A percentile compares a stretch with the other conserved stretches of the same genome.
Evolutionary conservation across 2,797 vertebrate genomes (phyloP).

Genomic region (Danio choprae): DNA sequence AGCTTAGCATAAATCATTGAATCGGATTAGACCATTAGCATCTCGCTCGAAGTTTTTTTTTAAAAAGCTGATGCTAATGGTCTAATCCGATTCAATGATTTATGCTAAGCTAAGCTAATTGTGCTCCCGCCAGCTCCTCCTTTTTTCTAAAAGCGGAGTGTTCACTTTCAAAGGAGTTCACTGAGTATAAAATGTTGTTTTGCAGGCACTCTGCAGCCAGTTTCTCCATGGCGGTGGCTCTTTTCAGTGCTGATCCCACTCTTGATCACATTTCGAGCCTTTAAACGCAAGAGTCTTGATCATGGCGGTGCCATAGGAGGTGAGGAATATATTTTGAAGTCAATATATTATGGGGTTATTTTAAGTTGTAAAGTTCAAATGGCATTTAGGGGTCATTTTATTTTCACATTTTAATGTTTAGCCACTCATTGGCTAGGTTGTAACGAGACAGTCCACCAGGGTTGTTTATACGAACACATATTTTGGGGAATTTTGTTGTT

Average conservation of each 20-base stretch:
- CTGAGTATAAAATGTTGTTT: not conserved
- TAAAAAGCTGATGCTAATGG: not conserved
- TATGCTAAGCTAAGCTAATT: not conserved
- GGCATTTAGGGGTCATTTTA: too few species aligned
- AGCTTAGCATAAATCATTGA: too few species aligned
- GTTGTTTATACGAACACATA: not conserved
- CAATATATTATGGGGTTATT: not conserved
- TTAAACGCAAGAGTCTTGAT: conserved; percentile 89
- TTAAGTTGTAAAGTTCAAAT: not conserved
- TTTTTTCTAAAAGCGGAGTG: too few species aligned
- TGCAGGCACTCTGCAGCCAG: conserved; percentile 86
- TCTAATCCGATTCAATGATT: too few species aligned
- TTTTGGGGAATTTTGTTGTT: too few species aligned
- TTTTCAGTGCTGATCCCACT: conserved; percentile 90
- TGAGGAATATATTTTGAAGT: conserved; percentile 61
- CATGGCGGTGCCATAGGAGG: conserved; percentile 89
- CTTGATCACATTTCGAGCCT: conserved; percentile 77
- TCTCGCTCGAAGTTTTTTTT: too few species aligned
- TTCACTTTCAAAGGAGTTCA: not conserved
- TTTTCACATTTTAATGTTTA: not conserved
- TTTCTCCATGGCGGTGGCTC: conserved; percentile 96
- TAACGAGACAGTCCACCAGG: not conserved
- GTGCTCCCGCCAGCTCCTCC: not conserved
- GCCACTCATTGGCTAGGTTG: not conserved
- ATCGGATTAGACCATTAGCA: too few species aligned